Base-by-base conservation (phyloP, 2,888 invertebrate genomes). In the Drosophila ezoana region DNA sequence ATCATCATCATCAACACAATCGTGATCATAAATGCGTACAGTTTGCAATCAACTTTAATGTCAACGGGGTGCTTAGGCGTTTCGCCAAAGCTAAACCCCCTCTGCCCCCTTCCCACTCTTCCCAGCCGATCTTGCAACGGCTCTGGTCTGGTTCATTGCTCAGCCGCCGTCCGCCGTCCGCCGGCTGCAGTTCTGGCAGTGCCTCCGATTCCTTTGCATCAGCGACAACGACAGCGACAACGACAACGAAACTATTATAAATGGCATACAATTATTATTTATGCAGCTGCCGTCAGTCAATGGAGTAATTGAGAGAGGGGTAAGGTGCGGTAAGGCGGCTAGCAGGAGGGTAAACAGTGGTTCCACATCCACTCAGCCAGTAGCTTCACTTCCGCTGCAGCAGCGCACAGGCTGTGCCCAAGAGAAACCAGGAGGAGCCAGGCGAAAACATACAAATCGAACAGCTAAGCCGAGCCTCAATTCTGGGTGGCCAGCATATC, bases 21-120 rank as follows among this genome's bases (percentile, higher is more conserved):
- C 66, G 65, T 67, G 64, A 63, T 66, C 75, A 77, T 79, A 84
- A 87, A 87, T 77, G 87, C 87, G 83, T 87, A 83, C 84, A 87
- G 87, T 84, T 83, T 81, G 83, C 87, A 87, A 83, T 83, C 83
- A 83, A 81, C 81, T 84, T 83, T 79, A 86, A 86, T 83, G 81
- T 77, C 78, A 75, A 77, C 72, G 75, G 77, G 77, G 77, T 75
- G 75, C 77, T 77, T 76, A 70, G 62, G 37, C 60, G 47, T 45
- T 61, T 63, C 63, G 62, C 72, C 56, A 38, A 59, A 40, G 52
- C 32, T 20, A 45, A 48, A 4, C 23, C 18, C 18, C 33, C 10
- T 0, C 13, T 9, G 18, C 18, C 18, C 18, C 9, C 6, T 11
- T 10, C 13, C 45, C 47, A 14, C 20, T 28, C 20, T 16, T 16